A percentile compares a stretch with the other conserved stretches of the same genome.
Evolutionary conservation across 1,140 invertebrate species (phyloP).

Genomic region (Acromyrmex echinatior): DNA sequence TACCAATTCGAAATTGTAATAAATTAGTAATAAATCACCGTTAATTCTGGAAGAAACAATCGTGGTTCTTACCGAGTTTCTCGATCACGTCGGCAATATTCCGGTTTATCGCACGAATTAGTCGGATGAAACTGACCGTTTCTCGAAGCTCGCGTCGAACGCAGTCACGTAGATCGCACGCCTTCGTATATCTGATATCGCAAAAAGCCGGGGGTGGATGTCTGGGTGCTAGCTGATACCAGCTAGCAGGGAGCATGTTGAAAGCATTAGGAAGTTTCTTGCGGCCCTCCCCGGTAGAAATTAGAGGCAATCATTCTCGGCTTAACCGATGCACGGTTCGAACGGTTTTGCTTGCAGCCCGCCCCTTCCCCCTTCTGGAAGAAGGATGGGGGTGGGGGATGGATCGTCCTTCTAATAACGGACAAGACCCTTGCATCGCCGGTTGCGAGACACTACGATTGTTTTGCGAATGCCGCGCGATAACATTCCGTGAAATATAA

Average conservation of each 20-base stretch:
- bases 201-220: slow-evolving; percentile 65
- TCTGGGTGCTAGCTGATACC: slow-evolving; percentile 68
- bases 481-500: slow-evolving; percentile 29
- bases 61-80: slow-evolving; percentile 36
- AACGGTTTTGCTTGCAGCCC: slow-evolving; percentile 76
- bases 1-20: not conserved
- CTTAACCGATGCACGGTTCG: slow-evolving; percentile 81
- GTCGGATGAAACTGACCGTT: slow-evolving; percentile 45
- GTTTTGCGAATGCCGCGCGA: slow-evolving; percentile 36
- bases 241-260: slow-evolving; percentile 78
- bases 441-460: slow-evolving; percentile 37
- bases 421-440: slow-evolving; percentile 3
- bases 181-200: slow-evolving; percentile 39
- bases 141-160: slow-evolving; percentile 48
- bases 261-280: slow-evolving; percentile 85
- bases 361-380: not conserved
- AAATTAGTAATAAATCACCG: slow-evolving; percentile 42
- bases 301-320: slow-evolving; percentile 84
- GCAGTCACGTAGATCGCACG: slow-evolving; percentile 61
- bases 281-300: slow-evolving; percentile 75
- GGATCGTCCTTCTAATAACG: slow-evolving; percentile 67
- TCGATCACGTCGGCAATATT: slow-evolving; percentile 55
- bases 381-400: not conserved
- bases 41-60: slow-evolving; percentile 43
- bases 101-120: slow-evolving; percentile 60